phyloP scores from a whole-genome alignment of 2,888 invertebrate genomes.

The Byasa hedistus region DNA sequence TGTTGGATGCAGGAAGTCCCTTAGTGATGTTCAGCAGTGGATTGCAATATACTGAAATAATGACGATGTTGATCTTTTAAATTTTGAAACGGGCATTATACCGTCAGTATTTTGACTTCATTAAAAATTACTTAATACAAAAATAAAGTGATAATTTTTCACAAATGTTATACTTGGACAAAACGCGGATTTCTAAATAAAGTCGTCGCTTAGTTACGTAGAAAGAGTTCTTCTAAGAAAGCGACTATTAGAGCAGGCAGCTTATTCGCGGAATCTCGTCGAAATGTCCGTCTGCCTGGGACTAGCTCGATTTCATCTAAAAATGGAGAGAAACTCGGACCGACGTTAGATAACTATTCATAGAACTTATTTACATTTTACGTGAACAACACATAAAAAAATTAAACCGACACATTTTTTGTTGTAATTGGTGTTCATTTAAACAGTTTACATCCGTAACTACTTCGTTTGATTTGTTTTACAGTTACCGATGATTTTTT shows the following conservation, averaged over 20 bases:
- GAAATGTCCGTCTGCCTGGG: conserved; percentile 14
- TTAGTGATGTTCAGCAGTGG: too few relatives aligned
- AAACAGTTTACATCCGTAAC: not conserved
- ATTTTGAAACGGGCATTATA: too few relatives aligned
- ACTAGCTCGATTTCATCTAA: conserved; percentile 10
- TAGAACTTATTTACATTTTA: conserved; percentile 7
- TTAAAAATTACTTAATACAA: not conserved
- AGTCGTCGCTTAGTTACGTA: conserved; percentile 9
- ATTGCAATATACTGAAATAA: too few relatives aligned
- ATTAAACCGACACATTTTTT: not conserved
- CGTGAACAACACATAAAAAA: not conserved
- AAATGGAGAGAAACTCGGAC: conserved; percentile 22
- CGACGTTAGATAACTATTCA: conserved; percentile 6
- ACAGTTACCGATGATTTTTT: conserved; percentile 43
- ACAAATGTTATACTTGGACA: not conserved
- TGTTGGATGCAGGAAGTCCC: too few relatives aligned
- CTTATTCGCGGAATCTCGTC: conserved; percentile 20
- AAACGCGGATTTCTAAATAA: conserved; percentile 10
- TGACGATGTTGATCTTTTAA: too few relatives aligned
- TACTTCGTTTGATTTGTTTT: conserved; percentile 34
- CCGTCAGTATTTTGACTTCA: too few relatives aligned
- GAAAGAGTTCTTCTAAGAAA: conserved; percentile 16
- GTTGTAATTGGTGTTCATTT: not conserved
- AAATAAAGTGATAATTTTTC: too few relatives aligned
- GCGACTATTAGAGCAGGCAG: conserved; percentile 8